Percentiles rank a stretch among this genome's conserved stretches.
Evolutionary conservation across 2,113 vertebrate genomes (phyloP).

Genomic region (Onychostoma macrolepis): DNA sequence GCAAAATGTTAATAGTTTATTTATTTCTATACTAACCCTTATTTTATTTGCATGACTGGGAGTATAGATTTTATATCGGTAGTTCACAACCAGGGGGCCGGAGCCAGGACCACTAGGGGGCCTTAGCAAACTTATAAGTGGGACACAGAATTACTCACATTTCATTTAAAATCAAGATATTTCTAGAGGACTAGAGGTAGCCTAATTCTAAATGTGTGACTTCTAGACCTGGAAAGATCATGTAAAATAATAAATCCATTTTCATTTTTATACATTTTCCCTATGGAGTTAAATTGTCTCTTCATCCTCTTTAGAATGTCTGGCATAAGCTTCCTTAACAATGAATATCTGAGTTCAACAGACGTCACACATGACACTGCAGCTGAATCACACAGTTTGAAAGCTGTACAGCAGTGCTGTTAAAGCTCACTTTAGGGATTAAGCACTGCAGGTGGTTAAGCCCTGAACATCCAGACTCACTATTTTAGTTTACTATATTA

Average conservation of each 20-base stretch:
- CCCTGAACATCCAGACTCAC: neutral
- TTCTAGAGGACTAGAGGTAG: neutral
- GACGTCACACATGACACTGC: neutral
- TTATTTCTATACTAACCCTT: neutral
- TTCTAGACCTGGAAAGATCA: neutral
- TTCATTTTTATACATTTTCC: neutral
- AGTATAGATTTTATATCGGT: neutral
- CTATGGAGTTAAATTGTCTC: neutral
- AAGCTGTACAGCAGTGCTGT: neutral
- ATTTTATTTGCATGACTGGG: neutral
- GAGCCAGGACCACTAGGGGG: neutral
- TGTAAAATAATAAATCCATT: neutral
- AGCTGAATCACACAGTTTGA: neutral
- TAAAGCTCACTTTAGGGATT: conserved; percentile 6
- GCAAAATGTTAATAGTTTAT: neutral
- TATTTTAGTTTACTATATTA: conserved; percentile 10
- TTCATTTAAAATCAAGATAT: neutral
- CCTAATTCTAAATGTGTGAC: neutral
- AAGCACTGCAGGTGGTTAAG: conserved; percentile 2
- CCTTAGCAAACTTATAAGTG: neutral
- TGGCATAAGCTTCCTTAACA: neutral
- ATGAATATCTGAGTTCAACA: neutral
- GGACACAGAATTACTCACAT: neutral
- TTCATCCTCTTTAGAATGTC: neutral
- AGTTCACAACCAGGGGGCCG: neutral